Percentiles rank a stretch among this genome's conserved stretches.
These are phyloP conservation scores for Dipodomys ordii DNA, from an alignment of 2,113 vertebrate genomes.

Conservation along the genomic window DNA sequence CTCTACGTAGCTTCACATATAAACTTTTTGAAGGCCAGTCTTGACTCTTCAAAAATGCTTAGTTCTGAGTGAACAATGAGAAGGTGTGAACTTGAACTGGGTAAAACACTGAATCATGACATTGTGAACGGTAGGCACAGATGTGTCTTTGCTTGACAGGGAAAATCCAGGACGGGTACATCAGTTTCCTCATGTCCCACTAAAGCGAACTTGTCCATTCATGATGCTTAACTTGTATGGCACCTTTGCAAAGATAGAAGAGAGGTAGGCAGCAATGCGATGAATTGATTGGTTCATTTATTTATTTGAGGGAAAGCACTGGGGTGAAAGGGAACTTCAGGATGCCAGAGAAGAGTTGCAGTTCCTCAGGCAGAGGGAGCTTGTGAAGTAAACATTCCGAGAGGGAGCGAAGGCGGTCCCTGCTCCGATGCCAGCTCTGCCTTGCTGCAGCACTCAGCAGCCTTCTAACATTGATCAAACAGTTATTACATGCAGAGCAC, in stretches of 20 bases:
- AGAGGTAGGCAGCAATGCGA: not conserved
- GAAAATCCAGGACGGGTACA: not conserved
- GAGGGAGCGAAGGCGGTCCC: too few relatives aligned
- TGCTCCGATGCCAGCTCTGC: too few relatives aligned
- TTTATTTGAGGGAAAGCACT: not conserved
- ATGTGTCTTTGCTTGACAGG: not conserved
- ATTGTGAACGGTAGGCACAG: not conserved
- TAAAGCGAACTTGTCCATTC: not conserved
- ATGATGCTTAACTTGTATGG: not conserved
- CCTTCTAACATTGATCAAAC: not conserved
- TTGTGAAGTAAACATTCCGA: too few relatives aligned
- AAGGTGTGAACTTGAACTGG: not conserved
- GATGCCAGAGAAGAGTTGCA: not conserved
- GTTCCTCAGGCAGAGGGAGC: too few relatives aligned
- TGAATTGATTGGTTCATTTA: not conserved
- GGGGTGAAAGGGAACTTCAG: not conserved
- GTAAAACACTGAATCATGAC: not conserved
- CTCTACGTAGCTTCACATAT: not conserved
- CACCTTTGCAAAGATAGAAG: not conserved
- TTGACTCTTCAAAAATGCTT: conserved; percentile 13
- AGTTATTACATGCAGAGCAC: not conserved
- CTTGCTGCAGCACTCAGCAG: not conserved
- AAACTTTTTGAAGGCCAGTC: not conserved
- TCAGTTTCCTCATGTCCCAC: not conserved
- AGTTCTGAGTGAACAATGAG: not conserved